Base-by-base conservation (phyloP, 2,113 vertebrate species). In the Odontophorus gujanensis region DNA sequence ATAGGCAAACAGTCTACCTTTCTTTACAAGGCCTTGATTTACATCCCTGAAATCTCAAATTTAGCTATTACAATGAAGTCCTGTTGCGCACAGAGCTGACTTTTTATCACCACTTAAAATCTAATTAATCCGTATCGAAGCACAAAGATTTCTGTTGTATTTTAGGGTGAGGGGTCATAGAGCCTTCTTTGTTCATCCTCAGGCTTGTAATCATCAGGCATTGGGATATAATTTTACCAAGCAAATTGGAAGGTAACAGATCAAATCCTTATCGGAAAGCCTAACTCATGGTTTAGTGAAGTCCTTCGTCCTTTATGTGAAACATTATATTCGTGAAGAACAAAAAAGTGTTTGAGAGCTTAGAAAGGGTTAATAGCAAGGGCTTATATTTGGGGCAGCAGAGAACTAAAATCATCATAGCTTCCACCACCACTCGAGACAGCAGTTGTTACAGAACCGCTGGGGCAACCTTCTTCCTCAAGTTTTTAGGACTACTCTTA, bases 101-200 rank as follows among this genome's bases (percentile, higher is more conserved):
- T 96, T 95, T 98, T 97, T 98, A 98, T 98, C 98, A 97, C 97
- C 98, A 98, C 98, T 98, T 98, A 98, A 98, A 98, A 98, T 98
- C 98, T 98, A 98, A 98, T 98, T 98, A 98, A 98, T 98, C 98
- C 97, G 98, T 98, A 98, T 96, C 80, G 98, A 98, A 98, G 97
- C 97, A 98, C 98, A 98, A 98, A 98, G 98, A 98, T 98, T 98
- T 98, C 98, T 97, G 97, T 98, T 98, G 98, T 98, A 66, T 97
- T 98, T 98, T 98, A 98, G 97, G 98, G 98, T 98, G 98, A 98
- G 98, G 98, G 98, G 98, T 98, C 98, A 98, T 96, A 98, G 98
- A 98, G 98, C 92, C 91, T 81, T 97, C 98, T 98, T 98, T 98
- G 98, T 98, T 98, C 97, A 97, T 97, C 98, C 92, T 96, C 86